Conservation (phyloP, 1,140 invertebrate genomes). For the Bombus waltoni region DNA sequence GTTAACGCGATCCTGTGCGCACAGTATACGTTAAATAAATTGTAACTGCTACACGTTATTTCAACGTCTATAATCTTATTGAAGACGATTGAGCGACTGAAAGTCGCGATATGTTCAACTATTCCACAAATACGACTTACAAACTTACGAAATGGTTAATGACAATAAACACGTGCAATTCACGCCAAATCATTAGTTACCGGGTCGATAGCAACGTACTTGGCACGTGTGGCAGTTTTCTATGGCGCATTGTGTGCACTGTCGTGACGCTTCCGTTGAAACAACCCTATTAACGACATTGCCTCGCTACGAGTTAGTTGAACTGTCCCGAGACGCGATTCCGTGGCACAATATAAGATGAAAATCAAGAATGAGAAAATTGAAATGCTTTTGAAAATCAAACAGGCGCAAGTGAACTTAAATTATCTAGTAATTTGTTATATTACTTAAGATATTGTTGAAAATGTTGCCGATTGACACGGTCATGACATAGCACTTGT, state of each 20-base stretch:
- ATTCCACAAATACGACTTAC: neutral
- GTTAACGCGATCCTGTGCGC: slow-evolving; percentile 34
- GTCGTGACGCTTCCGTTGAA: neutral
- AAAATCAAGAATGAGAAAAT: neutral
- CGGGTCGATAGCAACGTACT: neutral
- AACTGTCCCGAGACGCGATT: neutral
- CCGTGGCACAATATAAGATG: too few species aligned
- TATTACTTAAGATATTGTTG: too few species aligned
- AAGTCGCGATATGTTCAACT: neutral
- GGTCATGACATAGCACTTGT: too few species aligned
- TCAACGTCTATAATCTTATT: neutral
- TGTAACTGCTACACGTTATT: slow-evolving; percentile 8
- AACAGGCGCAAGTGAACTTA: neutral
- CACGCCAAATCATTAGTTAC: slow-evolving; percentile 1
- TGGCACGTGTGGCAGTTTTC: slow-evolving; percentile 19
- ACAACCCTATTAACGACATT: neutral
- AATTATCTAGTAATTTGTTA: too few species aligned
- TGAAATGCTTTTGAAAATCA: neutral
- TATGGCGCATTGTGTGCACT: neutral
- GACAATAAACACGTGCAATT: neutral
- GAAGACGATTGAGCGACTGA: neutral
- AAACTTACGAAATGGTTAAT: neutral
- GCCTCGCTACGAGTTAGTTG: neutral
- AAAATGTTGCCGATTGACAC: too few species aligned
- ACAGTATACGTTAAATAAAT: slow-evolving; percentile 16